Evolutionary conservation across 2,797 vertebrate genomes (phyloP).

Genomic region (Enteromius paludinosus): DNA sequence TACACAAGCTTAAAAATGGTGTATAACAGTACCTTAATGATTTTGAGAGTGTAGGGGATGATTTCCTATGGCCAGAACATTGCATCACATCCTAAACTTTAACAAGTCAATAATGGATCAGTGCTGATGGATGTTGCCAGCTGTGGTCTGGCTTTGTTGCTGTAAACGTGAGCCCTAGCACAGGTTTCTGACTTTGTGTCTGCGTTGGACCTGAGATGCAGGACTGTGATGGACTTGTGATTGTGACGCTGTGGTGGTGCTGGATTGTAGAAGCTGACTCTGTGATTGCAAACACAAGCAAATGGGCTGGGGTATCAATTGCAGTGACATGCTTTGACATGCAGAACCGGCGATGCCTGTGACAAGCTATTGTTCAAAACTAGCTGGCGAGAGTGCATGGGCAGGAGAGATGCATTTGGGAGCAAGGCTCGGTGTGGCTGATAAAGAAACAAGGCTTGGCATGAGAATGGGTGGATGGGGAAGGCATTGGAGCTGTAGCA

Average conservation of each 20-base stretch:
- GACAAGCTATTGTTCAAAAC: not conserved
- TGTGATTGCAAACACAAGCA: conserved; percentile 1
- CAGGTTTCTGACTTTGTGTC: not conserved
- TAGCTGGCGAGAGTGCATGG: not conserved
- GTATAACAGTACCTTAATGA: not conserved
- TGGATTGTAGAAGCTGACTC: not conserved
- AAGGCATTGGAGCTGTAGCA: not conserved
- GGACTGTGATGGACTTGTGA: too few relatives aligned
- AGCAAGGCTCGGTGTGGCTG: not conserved
- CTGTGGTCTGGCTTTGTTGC: too few relatives aligned
- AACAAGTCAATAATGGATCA: not conserved
- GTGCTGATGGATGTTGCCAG: not conserved
- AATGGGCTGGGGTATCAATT: not conserved
- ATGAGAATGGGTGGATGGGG: not conserved
- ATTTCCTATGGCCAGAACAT: not conserved
- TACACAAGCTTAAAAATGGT: not conserved
- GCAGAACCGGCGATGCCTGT: not conserved
- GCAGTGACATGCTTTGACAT: not conserved
- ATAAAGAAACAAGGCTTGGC: not conserved
- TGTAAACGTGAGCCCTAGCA: not conserved
- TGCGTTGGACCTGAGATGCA: not conserved
- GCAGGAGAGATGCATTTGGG: not conserved
- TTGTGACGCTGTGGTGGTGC: not conserved
- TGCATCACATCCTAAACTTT: not conserved
- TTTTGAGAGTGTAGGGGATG: too few relatives aligned